phyloP scores from a whole-genome alignment of 2,888 invertebrate genomes.

The Lasioglossum morio region DNA sequence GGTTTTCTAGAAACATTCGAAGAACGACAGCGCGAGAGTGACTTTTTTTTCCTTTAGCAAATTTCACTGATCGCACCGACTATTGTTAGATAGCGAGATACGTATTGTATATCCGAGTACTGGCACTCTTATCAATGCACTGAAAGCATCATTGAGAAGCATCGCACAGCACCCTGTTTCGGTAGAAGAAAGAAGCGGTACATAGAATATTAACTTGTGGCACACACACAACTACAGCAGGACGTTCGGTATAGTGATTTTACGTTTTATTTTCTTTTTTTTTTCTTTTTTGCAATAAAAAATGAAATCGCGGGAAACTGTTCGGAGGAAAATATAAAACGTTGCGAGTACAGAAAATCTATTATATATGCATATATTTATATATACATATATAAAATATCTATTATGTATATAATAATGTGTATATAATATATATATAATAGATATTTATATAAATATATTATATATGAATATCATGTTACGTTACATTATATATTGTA shows the following conservation, averaged over 20 bases:
- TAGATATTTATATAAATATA: constrained; percentile 70
- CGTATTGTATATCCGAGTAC: constrained; percentile 14
- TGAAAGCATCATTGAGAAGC: constrained; percentile 4
- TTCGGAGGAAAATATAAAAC: constrained; percentile 45
- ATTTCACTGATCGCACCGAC: constrained; percentile 29
- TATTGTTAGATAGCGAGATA: neutral
- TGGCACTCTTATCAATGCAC: constrained; percentile 48
- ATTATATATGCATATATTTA: constrained; percentile 74
- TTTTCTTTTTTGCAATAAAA: constrained; percentile 42
- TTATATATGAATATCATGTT: constrained; percentile 75
- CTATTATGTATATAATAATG: constrained; percentile 61
- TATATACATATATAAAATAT: constrained; percentile 64
- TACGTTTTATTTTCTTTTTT: neutral
- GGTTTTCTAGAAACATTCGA: neutral
- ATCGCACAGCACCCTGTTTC: constrained; percentile 41
- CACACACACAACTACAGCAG: constrained; percentile 18
- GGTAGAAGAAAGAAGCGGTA: constrained; percentile 44
- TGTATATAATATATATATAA: constrained; percentile 69
- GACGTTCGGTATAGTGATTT: constrained; percentile 19
- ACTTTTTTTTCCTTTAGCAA: constrained; percentile 21
- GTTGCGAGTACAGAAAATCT: constrained; percentile 65
- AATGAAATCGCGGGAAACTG: constrained; percentile 39
- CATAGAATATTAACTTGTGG: constrained; percentile 9
- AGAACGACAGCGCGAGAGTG: constrained; percentile 24
- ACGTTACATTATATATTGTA: constrained; percentile 69